Conservation (phyloP, 1,140 invertebrate genomes). For the Aricia agestis region DNA sequence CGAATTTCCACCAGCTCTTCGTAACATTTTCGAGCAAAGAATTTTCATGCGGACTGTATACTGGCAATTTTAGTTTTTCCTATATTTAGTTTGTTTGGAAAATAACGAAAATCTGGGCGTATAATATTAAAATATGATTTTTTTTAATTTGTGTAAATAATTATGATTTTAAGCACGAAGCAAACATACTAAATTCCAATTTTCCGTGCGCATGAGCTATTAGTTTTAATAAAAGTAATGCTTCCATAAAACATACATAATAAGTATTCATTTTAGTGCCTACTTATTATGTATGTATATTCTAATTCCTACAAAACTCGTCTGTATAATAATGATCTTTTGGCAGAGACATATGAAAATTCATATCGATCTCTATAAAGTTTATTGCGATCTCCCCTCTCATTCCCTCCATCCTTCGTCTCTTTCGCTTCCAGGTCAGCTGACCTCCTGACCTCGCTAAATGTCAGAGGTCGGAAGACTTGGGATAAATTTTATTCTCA, state of each 20-base stretch:
- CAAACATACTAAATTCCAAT: too few species aligned
- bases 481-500: conserved; percentile 13
- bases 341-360: conserved; percentile 13
- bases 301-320: not conserved
- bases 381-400: conserved; percentile 11
- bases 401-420: not conserved
- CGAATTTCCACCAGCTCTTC: too few species aligned
- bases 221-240: too few species aligned
- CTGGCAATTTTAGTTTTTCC: too few species aligned
- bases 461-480: conserved; percentile 38
- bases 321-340: not conserved
- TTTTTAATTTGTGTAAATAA: too few species aligned
- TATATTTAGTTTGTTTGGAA: too few species aligned
- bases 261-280: not conserved
- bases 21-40: too few species aligned
- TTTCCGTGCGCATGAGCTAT: too few species aligned
- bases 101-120: too few species aligned
- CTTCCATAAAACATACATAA: not conserved
- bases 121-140: too few species aligned
- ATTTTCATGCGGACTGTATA: too few species aligned
- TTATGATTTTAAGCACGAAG: too few species aligned
- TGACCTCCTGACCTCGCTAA: conserved; percentile 36
- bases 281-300: not conserved
- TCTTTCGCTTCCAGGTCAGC: conserved; percentile 3
- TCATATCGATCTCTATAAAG: conserved; percentile 26